Evolutionary conservation across 1,140 invertebrate genomes (phyloP), one percentile per base, ranked within the genome.

Genomic region (Zophobas morio): DNA sequence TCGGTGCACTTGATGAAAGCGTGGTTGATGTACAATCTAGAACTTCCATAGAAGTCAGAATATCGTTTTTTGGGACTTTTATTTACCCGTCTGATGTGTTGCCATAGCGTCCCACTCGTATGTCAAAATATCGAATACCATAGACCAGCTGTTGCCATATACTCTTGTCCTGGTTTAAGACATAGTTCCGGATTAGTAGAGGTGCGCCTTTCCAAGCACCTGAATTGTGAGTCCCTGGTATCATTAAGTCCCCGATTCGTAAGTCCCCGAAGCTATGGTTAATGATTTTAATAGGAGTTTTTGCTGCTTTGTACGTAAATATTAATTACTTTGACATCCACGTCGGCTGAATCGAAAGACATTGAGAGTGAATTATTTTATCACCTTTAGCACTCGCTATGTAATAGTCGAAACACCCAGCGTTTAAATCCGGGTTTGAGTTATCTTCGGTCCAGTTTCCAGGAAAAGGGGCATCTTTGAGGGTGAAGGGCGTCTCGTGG

Each of bases 111-210:
- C 92, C 92, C 72, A 94, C 87, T 76, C 94, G 90, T 32, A 96
- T 89, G 86, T 96, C 94, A 34, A 96, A 87, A 83, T 95, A 96
- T 81, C 95, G 88, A 82, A 95, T 92, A 37, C 95, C 94, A 83
- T 94, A 92, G 0, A 94, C 91, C 6, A 96, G 87, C 84, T 96
- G 94, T 0, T 90, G 90, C 91, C 93, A 96, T 32, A 96, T 88
- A 81, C 92, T 91, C 49, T 92, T 90, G 84, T 95, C 93, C 85
- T 96, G 95, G 33, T 90, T 91, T 2, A 90, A 80, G 57, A 89
- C 80, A 78, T 90, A 91, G n/a, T 87, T 85, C 75, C 88, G 83
- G 70, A 85, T 47, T 85, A 81, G 0, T 87, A 86, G 33, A 86
- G 57, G 47, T 8, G 32, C 39, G 37, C 87, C 84, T 33, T 85